These are phyloP conservation scores for Drosophila mayaguana DNA, from an alignment of 2,888 invertebrate species.

Conservation along the genomic window DNA sequence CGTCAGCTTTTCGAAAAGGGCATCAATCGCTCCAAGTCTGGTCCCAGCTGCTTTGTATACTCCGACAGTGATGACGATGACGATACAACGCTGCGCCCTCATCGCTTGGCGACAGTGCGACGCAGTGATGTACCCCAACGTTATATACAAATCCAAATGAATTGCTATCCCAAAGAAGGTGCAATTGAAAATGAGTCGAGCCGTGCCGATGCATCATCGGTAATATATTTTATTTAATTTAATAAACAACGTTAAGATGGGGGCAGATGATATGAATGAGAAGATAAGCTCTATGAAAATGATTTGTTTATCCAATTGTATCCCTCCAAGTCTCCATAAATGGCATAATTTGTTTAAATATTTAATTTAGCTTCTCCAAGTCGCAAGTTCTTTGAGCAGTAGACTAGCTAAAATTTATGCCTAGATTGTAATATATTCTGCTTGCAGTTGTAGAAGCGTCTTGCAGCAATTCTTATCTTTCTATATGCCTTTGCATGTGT, in stretches of 20 bases:
- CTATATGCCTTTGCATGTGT: neutral
- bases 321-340: neutral
- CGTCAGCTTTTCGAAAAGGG: slow-evolving; percentile 82
- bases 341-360: neutral
- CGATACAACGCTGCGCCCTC: slow-evolving; percentile 80
- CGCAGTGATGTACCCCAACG: slow-evolving; percentile 83
- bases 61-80: slow-evolving; percentile 83
- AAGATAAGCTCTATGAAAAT: neutral
- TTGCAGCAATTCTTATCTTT: neutral
- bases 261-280: neutral
- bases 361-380: neutral
- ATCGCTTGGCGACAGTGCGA: slow-evolving; percentile 82
- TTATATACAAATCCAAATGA: slow-evolving; percentile 84
- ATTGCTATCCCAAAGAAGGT: slow-evolving; percentile 83
- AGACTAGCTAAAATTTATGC: neutral
- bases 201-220: slow-evolving; percentile 75
- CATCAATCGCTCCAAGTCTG: slow-evolving; percentile 85
- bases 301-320: neutral
- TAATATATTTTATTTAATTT: slow-evolving; percentile 32
- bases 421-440: neutral
- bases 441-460: neutral
- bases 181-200: slow-evolving; percentile 72
- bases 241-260: neutral
- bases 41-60: slow-evolving; percentile 84
- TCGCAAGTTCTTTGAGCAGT: neutral